Evolutionary conservation across 2,888 invertebrate species (phyloP).

Genomic region (Himalopsyche tibetana): DNA sequence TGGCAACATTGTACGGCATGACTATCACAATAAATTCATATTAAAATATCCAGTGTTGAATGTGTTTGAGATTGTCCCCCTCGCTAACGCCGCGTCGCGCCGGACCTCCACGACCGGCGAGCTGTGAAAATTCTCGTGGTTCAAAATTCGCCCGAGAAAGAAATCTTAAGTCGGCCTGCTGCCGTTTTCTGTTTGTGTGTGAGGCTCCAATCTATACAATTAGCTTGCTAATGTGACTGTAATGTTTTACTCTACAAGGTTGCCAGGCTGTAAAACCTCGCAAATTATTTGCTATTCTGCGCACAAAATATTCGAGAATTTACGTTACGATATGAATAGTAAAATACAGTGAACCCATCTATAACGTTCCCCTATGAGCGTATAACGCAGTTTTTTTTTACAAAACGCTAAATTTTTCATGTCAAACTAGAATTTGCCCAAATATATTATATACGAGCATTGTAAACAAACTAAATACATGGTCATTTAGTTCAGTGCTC

Average conservation of each 20-base stretch:
- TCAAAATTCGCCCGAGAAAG: slow-evolving; percentile 48
- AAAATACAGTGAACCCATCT: too few relatives aligned
- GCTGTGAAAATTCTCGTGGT: slow-evolving; percentile 43
- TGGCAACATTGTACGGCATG: slow-evolving; percentile 21
- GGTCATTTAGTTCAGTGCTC: too few relatives aligned
- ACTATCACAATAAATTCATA: slow-evolving; percentile 15
- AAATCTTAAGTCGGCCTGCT: slow-evolving; percentile 46
- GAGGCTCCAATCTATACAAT: slow-evolving; percentile 9
- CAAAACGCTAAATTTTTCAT: too few relatives aligned
- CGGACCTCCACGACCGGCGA: slow-evolving; percentile 6
- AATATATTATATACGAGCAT: too few relatives aligned
- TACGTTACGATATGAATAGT: too few relatives aligned
- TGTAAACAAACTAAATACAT: too few relatives aligned
- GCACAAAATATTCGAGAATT: too few relatives aligned
- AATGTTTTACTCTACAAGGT: not conserved
- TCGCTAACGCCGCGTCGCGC: not conserved
- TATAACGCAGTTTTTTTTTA: too few relatives aligned
- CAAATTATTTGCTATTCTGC: not conserved
- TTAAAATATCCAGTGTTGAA: slow-evolving; percentile 11
- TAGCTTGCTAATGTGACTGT: not conserved
- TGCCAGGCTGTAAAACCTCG: not conserved
- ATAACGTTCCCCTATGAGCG: too few relatives aligned
- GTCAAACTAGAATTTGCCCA: too few relatives aligned
- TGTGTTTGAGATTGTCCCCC: slow-evolving; percentile 18
- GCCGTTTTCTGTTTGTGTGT: not conserved